These are phyloP conservation scores for Gambusia affinis DNA, from an alignment of 2,113 vertebrate species.

Conservation along the genomic window DNA sequence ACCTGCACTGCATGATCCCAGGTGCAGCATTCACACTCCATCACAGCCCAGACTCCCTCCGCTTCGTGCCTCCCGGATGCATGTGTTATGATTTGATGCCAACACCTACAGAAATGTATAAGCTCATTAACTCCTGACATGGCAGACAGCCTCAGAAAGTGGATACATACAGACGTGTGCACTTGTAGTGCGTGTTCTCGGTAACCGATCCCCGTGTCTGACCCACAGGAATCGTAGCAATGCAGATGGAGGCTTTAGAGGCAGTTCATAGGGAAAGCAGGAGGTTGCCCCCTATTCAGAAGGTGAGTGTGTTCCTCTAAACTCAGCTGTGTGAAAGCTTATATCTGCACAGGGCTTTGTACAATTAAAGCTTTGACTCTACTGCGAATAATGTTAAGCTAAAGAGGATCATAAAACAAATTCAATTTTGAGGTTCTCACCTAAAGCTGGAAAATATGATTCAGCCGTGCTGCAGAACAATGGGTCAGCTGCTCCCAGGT, in stretches of 20 bases:
- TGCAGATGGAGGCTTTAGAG: slow-evolving; percentile 97
- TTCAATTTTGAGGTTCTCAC: too few relatives aligned
- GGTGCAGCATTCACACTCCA: slow-evolving; percentile 74
- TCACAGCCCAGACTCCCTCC: slow-evolving; percentile 38
- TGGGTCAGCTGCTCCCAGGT: too few relatives aligned
- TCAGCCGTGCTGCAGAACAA: too few relatives aligned
- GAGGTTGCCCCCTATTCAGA: slow-evolving; percentile 96
- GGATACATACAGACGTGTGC: background rate
- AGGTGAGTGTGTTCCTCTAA: slow-evolving; percentile 81
- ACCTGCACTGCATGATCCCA: slow-evolving; percentile 98
- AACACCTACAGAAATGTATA: slow-evolving; percentile 26
- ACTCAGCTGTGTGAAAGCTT: background rate
- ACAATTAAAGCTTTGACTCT: background rate
- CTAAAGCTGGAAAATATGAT: too few relatives aligned
- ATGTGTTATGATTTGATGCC: slow-evolving; percentile 45
- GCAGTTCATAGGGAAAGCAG: slow-evolving; percentile 95
- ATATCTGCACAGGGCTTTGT: background rate
- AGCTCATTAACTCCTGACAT: slow-evolving; percentile 61
- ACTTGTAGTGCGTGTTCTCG: slow-evolving; percentile 22
- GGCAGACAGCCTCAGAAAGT: slow-evolving; percentile 48
- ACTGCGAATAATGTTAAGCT: background rate
- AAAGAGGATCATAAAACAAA: background rate
- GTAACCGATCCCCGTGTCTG: slow-evolving; percentile 48
- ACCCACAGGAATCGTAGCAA: slow-evolving; percentile 92
- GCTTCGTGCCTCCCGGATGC: slow-evolving; percentile 15